These are phyloP conservation scores for Paramisgurnus dabryanus DNA, from an alignment of 2,113 vertebrate species.

Conservation along the genomic window DNA sequence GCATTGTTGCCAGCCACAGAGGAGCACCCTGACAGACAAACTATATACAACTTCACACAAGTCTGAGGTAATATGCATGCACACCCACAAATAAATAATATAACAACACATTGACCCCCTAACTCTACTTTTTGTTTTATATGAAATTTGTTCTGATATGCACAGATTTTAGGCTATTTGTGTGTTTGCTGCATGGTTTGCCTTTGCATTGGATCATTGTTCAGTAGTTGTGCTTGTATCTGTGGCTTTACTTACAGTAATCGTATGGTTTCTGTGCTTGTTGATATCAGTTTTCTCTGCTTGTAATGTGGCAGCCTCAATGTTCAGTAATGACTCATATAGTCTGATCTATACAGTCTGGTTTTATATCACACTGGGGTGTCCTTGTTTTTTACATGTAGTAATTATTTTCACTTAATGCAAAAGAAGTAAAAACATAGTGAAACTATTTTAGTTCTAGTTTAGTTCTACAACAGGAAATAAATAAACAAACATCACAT, in stretches of 20 bases:
- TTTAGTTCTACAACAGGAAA: not conserved
- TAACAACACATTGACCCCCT: not conserved
- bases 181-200: not conserved
- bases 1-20: not conserved
- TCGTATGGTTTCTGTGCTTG: not conserved
- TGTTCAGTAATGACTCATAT: not conserved
- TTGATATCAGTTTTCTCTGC: not conserved
- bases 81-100: not conserved
- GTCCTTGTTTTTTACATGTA: not conserved
- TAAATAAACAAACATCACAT: conserved; percentile 42
- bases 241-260: not conserved
- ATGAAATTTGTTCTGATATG: not conserved
- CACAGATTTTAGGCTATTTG: not conserved
- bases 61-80: conserved; percentile 14
- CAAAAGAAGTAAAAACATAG: not conserved
- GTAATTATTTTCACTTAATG: not conserved
- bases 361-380: not conserved
- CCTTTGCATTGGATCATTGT: not conserved
- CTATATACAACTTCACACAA: not conserved
- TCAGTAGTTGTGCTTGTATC: not conserved
- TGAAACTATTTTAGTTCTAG: not conserved
- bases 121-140: not conserved
- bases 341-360: not conserved
- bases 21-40: not conserved
- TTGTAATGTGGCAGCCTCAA: not conserved